Evolutionary conservation across 1,140 invertebrate genomes (phyloP), one percentile per base, ranked within the genome.

Genomic region (Dendrolimus kikuchii): DNA sequence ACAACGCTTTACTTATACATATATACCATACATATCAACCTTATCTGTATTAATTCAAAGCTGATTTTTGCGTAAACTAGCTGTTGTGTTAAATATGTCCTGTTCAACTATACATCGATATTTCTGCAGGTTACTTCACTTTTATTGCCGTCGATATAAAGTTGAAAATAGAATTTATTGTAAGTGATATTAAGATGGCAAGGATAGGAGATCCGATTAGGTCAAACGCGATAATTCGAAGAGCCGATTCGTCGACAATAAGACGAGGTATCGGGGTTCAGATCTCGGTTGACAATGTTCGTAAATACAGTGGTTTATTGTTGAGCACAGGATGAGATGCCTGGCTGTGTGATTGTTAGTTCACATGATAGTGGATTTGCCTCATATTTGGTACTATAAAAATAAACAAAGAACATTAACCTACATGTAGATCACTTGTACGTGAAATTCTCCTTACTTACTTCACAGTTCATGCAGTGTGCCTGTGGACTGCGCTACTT

Each of bases 171-270:
- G 46, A 7, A 47, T 42, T 46, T 64, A 59, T 58, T 55, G 56
- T 58, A 53, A 55, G 65, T 60, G 55, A 23, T 23, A 23, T 23
- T 23, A 23, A 23, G 51, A 59, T 23, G 23, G 23, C 23, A 2
- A 2, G 23, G 23, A 23, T 23, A 23, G 23, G 57, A 69, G 75
- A 78, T 75, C 75, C 75, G 75, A 78, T 78, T 76, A 75, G 68
- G 73, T 60, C 61, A 64, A 65, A 73, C 66, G 66, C 66, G 75
- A 78, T 78, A 78, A 74, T 68, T 65, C 63, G 59, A 49, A 53
- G 46, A 71, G 65, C 41, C 57, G 64, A 62, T 60, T 64, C 59
- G 60, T 68, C 63, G 70, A 74, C 72, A 74, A 77, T 70, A 62
- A 65, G 53, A 55, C 64, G 43, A 62, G 64, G 43, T 71, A 74